These are phyloP conservation scores for Takifugu ocellatus DNA, from an alignment of 2,797 vertebrate genomes.

Conservation along the genomic window DNA sequence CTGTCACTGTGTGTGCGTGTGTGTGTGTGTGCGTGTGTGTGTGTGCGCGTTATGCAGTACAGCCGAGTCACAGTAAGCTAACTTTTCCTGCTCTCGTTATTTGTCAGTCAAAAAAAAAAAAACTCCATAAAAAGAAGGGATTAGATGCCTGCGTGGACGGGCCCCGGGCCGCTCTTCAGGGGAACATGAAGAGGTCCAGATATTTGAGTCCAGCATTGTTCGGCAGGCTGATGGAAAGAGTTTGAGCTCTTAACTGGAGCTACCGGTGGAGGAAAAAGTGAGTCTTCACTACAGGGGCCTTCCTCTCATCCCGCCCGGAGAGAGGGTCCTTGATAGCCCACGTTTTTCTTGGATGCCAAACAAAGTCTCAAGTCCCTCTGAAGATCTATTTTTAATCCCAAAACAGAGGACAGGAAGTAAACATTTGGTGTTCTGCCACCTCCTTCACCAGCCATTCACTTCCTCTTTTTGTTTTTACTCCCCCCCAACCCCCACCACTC, in stretches of 20 bases:
- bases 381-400: conserved; percentile 67
- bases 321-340: conserved; percentile 55
- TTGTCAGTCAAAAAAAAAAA: conserved; percentile 26
- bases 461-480: conserved; percentile 61
- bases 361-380: conserved; percentile 63
- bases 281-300: conserved; percentile 61
- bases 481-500: conserved; percentile 28
- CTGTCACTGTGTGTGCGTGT: conserved; percentile 25
- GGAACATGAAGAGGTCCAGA: conserved; percentile 32
- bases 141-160: conserved; percentile 29
- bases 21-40: conserved; percentile 30
- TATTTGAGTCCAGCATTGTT: conserved; percentile 26
- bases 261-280: conserved; percentile 60
- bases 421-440: conserved; percentile 60
- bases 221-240: conserved; percentile 30
- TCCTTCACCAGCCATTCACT: conserved; percentile 51
- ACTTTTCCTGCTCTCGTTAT: conserved; percentile 40
- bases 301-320: conserved; percentile 57
- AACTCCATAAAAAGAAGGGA: conserved; percentile 49
- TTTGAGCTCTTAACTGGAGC: conserved; percentile 39
- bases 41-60: conserved; percentile 40
- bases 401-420: conserved; percentile 59
- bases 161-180: conserved; percentile 26
- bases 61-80: conserved; percentile 30
- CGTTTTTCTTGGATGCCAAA: conserved; percentile 70